phyloP scores from a whole-genome alignment of 2,888 invertebrate genomes.

The Andrena fulva region DNA sequence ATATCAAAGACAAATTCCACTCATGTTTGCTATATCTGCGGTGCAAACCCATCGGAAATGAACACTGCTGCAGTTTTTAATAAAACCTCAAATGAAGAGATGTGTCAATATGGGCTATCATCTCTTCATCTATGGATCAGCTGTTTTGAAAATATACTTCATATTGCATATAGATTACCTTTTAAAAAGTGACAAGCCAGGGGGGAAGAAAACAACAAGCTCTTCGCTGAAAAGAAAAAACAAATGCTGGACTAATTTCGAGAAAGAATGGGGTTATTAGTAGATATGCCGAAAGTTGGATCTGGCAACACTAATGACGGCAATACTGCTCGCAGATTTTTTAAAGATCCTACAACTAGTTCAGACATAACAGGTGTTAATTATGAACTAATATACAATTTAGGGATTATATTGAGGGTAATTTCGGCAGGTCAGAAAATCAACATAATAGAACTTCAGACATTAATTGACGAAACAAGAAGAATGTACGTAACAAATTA shows the following conservation, averaged over 20 bases:
- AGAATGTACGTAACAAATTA: not conserved
- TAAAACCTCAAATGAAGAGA: not conserved
- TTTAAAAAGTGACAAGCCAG: not conserved
- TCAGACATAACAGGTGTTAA: not conserved
- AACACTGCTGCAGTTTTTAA: not conserved
- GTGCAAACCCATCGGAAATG: not conserved
- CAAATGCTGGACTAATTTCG: not conserved
- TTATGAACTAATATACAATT: not conserved
- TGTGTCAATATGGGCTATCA: not conserved
- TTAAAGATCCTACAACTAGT: not conserved
- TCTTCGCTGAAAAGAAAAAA: not conserved
- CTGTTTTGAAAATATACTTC: not conserved
- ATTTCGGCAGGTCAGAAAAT: conserved; percentile 1
- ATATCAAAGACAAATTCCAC: not conserved
- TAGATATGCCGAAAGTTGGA: not conserved
- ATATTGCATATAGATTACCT: not conserved
- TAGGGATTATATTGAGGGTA: not conserved
- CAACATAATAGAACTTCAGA: not conserved
- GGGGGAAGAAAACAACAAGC: not conserved
- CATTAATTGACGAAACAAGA: not conserved
- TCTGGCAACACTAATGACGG: conserved; percentile 5
- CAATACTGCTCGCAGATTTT: conserved; percentile 4
- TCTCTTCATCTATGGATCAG: not conserved
- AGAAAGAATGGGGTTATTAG: not conserved
- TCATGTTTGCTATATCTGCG: not conserved